These are phyloP conservation scores for Penaeus monodon DNA, from an alignment of 2,888 invertebrate genomes.

Conservation along the genomic window DNA sequence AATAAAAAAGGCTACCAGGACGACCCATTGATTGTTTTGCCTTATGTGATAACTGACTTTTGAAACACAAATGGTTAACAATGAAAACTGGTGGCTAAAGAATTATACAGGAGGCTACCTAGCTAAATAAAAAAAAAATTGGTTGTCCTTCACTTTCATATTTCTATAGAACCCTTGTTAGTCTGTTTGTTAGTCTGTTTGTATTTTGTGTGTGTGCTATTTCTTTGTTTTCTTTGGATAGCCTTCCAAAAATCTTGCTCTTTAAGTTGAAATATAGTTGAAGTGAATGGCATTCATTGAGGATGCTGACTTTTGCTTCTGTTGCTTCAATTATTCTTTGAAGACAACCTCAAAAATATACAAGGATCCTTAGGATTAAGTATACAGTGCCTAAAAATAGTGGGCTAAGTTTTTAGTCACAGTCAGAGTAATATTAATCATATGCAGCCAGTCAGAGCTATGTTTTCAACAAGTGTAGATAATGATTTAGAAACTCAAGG, in stretches of 20 bases:
- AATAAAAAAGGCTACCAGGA: constrained; percentile 81
- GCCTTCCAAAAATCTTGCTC: constrained; percentile 45
- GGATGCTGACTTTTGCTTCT: constrained; percentile 55
- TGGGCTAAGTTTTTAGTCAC: constrained; percentile 43
- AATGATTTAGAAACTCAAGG: constrained; percentile 29
- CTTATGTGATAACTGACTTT: constrained; percentile 95
- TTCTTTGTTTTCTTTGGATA: constrained; percentile 50
- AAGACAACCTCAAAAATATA: constrained; percentile 59
- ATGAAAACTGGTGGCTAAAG: constrained; percentile 41
- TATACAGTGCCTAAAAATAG: constrained; percentile 58
- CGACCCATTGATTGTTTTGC: constrained; percentile 89
- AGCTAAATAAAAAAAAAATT: constrained; percentile 20
- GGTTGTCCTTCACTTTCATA: constrained; percentile 50
- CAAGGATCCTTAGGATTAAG: constrained; percentile 57
- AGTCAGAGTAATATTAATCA: constrained; percentile 5
- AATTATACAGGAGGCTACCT: constrained; percentile 36
- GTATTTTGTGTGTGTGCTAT: constrained; percentile 57
- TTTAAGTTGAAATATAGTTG: constrained; percentile 50
- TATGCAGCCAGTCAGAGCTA: constrained; percentile 37
- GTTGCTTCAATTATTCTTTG: constrained; percentile 55
- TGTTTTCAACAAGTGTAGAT: constrained; percentile 1
- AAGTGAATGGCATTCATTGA: constrained; percentile 48
- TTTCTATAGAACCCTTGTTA: constrained; percentile 49
- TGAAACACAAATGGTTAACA: constrained; percentile 61
- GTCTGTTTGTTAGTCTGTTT: constrained; percentile 59